Conservation (phyloP, 2,888 invertebrate species). For the Lasiommata megera region DNA sequence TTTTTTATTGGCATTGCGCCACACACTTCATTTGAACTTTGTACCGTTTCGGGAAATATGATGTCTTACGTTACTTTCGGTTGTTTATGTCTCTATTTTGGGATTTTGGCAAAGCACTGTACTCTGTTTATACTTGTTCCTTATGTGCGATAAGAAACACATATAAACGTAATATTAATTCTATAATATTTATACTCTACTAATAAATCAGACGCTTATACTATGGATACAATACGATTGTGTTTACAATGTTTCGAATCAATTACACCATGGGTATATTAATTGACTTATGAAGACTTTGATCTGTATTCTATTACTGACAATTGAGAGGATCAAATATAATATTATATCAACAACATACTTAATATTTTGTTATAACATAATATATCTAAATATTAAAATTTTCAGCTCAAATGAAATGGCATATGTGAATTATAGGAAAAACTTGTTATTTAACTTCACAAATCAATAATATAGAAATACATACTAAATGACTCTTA, state of each 20-base stretch:
- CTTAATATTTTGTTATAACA: too few relatives aligned
- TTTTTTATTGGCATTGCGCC: slow-evolving; percentile 62
- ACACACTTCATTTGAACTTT: slow-evolving; percentile 69
- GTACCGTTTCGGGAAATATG: slow-evolving; percentile 70
- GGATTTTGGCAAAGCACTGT: slow-evolving; percentile 54
- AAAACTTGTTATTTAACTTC: too few relatives aligned
- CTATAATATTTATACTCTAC: background rate
- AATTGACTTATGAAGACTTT: slow-evolving; percentile 2
- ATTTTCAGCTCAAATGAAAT: too few relatives aligned
- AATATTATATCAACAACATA: background rate
- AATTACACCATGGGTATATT: background rate
- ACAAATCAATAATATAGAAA: too few relatives aligned
- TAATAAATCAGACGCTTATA: background rate
- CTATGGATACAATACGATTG: background rate
- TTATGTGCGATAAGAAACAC: too few relatives aligned
- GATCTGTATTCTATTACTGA: background rate
- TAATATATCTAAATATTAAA: too few relatives aligned
- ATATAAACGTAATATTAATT: background rate
- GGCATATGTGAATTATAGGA: too few relatives aligned
- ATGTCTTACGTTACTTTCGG: slow-evolving; percentile 58
- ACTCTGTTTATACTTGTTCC: slow-evolving; percentile 24
- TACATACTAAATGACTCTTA: too few relatives aligned
- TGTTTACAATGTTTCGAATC: slow-evolving; percentile 6
- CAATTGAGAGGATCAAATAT: background rate
- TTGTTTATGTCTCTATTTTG: slow-evolving; percentile 65